A percentile compares a stretch with the other conserved stretches of the same genome.
Conservation (phyloP, 2,113 vertebrate genomes). For the Theristicus caerulescens region DNA sequence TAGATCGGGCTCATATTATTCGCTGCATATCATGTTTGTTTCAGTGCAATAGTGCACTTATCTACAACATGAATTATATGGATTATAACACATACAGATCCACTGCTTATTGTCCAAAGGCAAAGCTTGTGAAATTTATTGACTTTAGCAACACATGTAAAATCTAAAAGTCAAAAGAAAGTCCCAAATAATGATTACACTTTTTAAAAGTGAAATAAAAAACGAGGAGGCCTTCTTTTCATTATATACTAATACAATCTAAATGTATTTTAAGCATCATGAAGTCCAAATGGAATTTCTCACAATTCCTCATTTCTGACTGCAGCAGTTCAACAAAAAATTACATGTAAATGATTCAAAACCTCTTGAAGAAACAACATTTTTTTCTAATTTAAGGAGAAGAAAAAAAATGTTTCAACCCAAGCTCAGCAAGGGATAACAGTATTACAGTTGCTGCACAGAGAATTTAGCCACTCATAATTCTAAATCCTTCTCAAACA, state of each 20-base stretch:
- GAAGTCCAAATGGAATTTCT: conserved; percentile 55
- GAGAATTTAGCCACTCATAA: conserved; percentile 64
- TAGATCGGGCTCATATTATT: conserved; percentile 7
- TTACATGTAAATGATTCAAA: conserved; percentile 9
- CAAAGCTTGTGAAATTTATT: neutral
- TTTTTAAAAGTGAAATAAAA: neutral
- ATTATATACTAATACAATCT: neutral
- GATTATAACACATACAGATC: neutral
- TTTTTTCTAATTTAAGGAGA: conserved; percentile 25
- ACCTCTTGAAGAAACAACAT: neutral
- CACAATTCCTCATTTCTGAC: conserved; percentile 21
- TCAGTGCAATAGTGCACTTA: neutral
- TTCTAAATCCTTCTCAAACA: conserved; percentile 63
- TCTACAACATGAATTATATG: neutral
- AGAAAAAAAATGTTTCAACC: neutral
- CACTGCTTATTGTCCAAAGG: neutral
- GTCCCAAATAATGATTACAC: neutral
- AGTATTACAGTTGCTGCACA: neutral
- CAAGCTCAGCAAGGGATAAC: conserved; percentile 65
- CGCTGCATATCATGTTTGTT: conserved; percentile 26
- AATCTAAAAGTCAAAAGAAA: neutral
- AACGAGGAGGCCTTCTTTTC: neutral
- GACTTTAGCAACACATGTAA: neutral
- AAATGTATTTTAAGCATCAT: conserved; percentile 36
- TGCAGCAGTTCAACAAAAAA: neutral